phyloP scores from a whole-genome alignment of 2,113 vertebrate genomes.

The Plotosus lineatus region DNA sequence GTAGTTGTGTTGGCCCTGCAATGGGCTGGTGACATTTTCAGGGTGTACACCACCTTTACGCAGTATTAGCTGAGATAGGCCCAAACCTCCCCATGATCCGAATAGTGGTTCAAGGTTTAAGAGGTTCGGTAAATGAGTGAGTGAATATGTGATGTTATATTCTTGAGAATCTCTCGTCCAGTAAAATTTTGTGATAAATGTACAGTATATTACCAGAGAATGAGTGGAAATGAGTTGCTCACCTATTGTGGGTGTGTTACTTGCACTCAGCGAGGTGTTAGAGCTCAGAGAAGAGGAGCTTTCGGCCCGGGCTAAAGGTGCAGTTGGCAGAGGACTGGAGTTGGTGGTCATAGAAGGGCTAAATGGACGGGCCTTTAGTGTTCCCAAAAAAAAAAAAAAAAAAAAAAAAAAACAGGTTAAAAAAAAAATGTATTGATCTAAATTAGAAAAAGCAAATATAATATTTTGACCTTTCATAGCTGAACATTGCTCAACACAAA shows the following conservation, averaged over 20 bases:
- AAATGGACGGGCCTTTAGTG: slow-evolving; percentile 77
- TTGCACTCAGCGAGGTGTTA: slow-evolving; percentile 87
- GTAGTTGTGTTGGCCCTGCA: no score
- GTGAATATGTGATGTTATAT: not conserved
- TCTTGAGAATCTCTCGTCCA: not conserved
- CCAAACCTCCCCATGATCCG: no score
- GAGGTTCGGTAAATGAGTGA: no score
- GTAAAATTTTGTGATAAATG: not conserved
- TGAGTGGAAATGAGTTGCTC: slow-evolving; percentile 57
- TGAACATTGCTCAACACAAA: no score
- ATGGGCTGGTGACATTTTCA: no score
- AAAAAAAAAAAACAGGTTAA: not conserved
- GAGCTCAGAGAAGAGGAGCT: slow-evolving; percentile 97
- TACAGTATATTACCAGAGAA: not conserved
- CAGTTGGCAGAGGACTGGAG: slow-evolving; percentile 85
- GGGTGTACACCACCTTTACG: no score
- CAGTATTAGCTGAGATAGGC: no score
- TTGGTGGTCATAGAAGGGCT: slow-evolving; percentile 84
- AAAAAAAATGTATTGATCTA: not conserved
- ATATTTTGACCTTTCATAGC: no score
- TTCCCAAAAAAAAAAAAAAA: not conserved
- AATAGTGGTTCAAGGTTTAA: no score
- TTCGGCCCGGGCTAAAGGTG: slow-evolving; percentile 90
- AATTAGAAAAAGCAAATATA: not conserved
- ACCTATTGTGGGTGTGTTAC: slow-evolving; percentile 95